Evolutionary conservation across 1,140 invertebrate genomes (phyloP), one percentile per base, ranked within the genome.

Genomic region (Caerostris extrusa): DNA sequence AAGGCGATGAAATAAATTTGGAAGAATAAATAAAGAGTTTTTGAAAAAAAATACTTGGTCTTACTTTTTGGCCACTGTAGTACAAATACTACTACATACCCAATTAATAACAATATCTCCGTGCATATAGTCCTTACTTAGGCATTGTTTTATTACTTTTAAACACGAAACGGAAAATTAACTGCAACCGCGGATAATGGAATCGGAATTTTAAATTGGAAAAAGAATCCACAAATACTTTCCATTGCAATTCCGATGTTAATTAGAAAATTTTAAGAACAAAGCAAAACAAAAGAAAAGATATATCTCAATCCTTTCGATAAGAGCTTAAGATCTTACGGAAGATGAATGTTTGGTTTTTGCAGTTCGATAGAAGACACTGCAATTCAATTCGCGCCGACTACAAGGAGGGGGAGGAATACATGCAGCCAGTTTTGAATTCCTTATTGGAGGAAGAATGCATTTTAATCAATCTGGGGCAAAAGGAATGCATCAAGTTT

Each of bases 401-500:
- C 34, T 34, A 34, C 34, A 34, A 34, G 34, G 34, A 0, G 34
- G 34, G 34, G 34, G 34, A 34, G 34, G 34, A 34, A 34, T 34
- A 34, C 34, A 34, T 34, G 34, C 34, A 34, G 34, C 34, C 34
- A 8, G 10, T 50, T 77, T 77, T 12, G 53, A 77, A 77, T 77
- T 77, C 71, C 34, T 53, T 50, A 5, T 50, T 14, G 61, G 60
- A 3, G 34, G 10, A 10, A 19, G 7, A 10, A 1, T 34, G 19
- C 4, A 19, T 77, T 77, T 77, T 77, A 77, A 77, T 77, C 71
- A 77, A 77, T 77, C 71, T 53, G 71, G 14, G 34, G 34, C 50
- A 50, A 5, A 5, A 77, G 71, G 34, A 77, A 77, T 53, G 71
- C 34, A 12, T n/a, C 61, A 14, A 0, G 61, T 67, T 67, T 67